Evolutionary conservation across 2,113 vertebrate species (phyloP), one percentile per base, ranked within the genome.

Genomic region (Macquaria ambigua): DNA sequence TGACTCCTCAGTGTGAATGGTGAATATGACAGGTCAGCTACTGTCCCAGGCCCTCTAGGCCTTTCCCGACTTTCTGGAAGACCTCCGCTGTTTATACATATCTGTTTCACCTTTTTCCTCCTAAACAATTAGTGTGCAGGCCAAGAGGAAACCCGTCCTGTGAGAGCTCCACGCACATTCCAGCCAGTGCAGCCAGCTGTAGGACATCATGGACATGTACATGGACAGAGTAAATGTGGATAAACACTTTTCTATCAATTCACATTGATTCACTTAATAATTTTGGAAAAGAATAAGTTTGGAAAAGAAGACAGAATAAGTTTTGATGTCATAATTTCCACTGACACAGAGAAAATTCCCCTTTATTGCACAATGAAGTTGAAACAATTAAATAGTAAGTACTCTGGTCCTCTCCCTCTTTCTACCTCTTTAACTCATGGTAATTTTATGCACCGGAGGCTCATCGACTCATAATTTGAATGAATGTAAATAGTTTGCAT

Each of bases 401-500:
- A 95, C 93, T 96, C 92, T 92, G 28, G 0, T 96, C 93, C 95
- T 93, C 96, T 95, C 91, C 94, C 94, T 95, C 94, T 48, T 58
- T 94, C 90, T 76, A 34, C 28, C 78, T 69, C 95, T 93, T 95
- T 97, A 97, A 97, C 96, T 96, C 95, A 95, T 96, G 94, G 90
- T 96, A 96, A 96, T 97, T 96, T 96, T 96, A 96, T 97, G 96
- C 96, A 96, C 94, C 90, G 92, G 94, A 96, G 95, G 93, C 96
- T 96, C 95, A 96, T 96, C 92, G 95, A 95, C 95, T 96, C 95
- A 96, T 97, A 96, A 97, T 97, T 96, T 96, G 96, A 97, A 97
- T 95, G 94, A 96, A 97, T 96, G 97, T 97, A 97, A 97, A 97
- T 95, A 96, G 95, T 95, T 90, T 86, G 89, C 95, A 94, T 96